Conservation (phyloP, 2,113 vertebrate genomes). For the Petrocephalus microphthalmus region DNA sequence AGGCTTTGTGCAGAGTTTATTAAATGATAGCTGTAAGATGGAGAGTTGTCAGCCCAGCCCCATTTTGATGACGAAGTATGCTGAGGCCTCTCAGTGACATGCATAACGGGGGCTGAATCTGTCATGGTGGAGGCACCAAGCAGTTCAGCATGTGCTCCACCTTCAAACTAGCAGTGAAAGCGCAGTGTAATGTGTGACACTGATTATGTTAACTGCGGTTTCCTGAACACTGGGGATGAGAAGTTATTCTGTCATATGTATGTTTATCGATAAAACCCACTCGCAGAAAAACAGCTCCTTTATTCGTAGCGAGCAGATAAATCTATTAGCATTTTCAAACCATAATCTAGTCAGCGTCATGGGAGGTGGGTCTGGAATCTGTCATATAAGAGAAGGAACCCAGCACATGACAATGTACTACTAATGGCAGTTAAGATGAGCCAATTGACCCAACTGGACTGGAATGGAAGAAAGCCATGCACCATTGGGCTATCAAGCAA, state of each 20-base stretch:
- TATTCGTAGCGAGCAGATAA: neutral
- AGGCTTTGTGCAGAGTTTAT: neutral
- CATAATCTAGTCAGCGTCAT: neutral
- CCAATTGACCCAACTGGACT: neutral
- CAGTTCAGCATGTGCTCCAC: neutral
- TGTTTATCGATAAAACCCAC: conserved; percentile 23
- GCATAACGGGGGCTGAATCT: neutral
- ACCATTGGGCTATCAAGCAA: neutral
- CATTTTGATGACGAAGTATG: neutral
- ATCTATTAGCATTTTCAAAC: neutral
- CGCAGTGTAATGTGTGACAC: conserved; percentile 30
- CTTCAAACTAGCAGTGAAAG: neutral
- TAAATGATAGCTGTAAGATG: neutral
- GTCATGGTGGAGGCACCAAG: neutral
- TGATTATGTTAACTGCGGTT: conserved; percentile 37
- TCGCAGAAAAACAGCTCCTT: conserved; percentile 18
- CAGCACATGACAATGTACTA: neutral
- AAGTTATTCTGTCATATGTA: conserved; percentile 30
- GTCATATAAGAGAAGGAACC: neutral
- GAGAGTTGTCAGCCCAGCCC: neutral
- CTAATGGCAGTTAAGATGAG: neutral
- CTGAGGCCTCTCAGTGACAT: neutral
- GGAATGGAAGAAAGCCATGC: neutral
- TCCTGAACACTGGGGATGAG: conserved; percentile 27
- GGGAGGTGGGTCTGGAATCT: neutral